A percentile compares a stretch with the other conserved stretches of the same genome.
Evolutionary conservation across 2,888 invertebrate genomes (phyloP).

Genomic region (Temnothorax ravouxi): DNA sequence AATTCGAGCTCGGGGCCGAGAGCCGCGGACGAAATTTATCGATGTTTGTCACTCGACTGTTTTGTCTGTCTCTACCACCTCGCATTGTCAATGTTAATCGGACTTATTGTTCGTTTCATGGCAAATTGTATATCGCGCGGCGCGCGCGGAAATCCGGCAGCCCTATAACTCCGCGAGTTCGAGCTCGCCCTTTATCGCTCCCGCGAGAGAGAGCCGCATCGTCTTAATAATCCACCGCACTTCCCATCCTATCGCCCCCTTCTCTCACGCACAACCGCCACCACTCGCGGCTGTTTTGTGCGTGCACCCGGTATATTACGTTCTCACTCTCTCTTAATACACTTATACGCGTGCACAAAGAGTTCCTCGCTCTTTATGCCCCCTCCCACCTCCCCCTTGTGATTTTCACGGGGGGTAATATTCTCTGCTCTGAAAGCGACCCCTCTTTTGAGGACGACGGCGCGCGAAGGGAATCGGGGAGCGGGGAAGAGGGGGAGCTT

Average conservation of each 20-base stretch:
- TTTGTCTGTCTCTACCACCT: background rate
- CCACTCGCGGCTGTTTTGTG: constrained; percentile 33
- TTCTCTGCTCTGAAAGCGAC: constrained; percentile 43
- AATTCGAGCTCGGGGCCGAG: background rate
- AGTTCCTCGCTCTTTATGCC: constrained; percentile 47
- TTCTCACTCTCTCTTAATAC: constrained; percentile 52
- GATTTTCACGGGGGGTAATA: constrained; percentile 50
- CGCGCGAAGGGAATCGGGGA: background rate
- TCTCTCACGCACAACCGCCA: constrained; percentile 33
- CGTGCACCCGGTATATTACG: constrained; percentile 51
- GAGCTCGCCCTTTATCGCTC: constrained; percentile 14
- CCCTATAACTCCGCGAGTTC: constrained; percentile 38
- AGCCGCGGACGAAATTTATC: constrained; percentile 11
- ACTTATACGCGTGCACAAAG: constrained; percentile 54
- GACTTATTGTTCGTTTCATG: constrained; percentile 43
- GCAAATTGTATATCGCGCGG: constrained; percentile 26
- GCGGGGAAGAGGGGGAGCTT: too few species aligned
- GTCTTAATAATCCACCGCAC: constrained; percentile 11
- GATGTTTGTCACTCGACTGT: constrained; percentile 13
- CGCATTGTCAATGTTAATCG: constrained; percentile 43
- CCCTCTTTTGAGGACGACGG: constrained; percentile 19
- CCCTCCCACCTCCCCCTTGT: background rate
- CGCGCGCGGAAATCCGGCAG: constrained; percentile 8
- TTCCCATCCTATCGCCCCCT: background rate
- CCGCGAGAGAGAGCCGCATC: constrained; percentile 1